Base-by-base conservation (phyloP, 92 coral and sea anemone genomes). In the Palythoa grandiflora region DNA sequence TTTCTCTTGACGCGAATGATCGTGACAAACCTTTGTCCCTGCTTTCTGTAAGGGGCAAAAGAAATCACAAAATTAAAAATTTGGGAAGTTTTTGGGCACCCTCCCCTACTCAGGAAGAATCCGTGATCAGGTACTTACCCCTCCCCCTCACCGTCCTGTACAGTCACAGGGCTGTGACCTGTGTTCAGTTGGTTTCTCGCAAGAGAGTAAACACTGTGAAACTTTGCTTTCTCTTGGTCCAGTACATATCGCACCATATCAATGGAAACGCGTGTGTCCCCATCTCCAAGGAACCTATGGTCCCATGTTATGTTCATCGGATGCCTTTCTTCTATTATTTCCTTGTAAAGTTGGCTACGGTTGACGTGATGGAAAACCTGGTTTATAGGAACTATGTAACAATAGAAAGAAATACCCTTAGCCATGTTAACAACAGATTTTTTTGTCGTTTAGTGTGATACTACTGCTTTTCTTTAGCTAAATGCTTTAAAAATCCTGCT, bases 241-340 rank as follows among this genome's bases (percentile, higher is more conserved):
- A 80, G 55, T 15, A 21, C 55, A 40, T 63, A 80, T 75, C 85
- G 75, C 15, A 80, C 75, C 85, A 80, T 80, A 35, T 48, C 73
- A 39, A 80, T 40, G 37, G 48, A 19, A 10, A 80, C 59, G 6
- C 38, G 57, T 7, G 75, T 80, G 59, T 28, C 1, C 75, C 44
- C 65, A 15, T 21, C 60, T 3, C 85, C 85, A 3, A 80, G 75
- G 36, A 63, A 12, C 57, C 38, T 20, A 9, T n/a, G 39, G 75
- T 80, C 85, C 85, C 85, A 80, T 0, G 75, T 80, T 61, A 80
- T 66, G 59, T 66, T 80, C 75, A 80, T 65, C 48, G 75, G 74
- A 5, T 1, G 12, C 0, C 38, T 21, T 7, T 80, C 85, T 19
- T 17, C 12, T 40, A 59, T 66, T 11, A 50, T 2, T n/a, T 14